A percentile compares a stretch with the other conserved stretches of the same genome.
Evolutionary conservation across 2,797 vertebrate species (phyloP).

Genomic region (Gymnothorax reevesii): DNA sequence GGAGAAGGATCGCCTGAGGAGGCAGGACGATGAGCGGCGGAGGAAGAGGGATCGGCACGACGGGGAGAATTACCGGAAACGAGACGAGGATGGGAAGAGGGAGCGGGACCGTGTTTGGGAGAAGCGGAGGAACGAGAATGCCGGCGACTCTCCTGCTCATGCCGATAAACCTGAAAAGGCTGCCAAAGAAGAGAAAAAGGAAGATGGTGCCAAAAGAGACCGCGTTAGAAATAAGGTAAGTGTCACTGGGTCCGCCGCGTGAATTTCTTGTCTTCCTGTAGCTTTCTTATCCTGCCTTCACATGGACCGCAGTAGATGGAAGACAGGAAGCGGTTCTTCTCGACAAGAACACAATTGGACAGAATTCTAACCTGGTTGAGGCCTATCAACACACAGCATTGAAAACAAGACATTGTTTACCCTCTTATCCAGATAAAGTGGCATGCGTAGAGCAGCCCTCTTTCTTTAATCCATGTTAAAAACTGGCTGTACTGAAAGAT

Average conservation of each 20-base stretch:
- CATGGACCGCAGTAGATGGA: too few species aligned
- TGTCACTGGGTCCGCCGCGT: neutral
- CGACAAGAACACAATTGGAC: too few species aligned
- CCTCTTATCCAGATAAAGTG: too few species aligned
- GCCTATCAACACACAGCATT: too few species aligned
- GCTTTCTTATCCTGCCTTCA: neutral
- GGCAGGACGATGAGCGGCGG: slow-evolving; percentile 89
- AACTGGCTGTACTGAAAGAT: too few species aligned
- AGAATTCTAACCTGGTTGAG: too few species aligned
- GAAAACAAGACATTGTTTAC: too few species aligned
- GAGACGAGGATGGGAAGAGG: slow-evolving; percentile 86
- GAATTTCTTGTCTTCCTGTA: neutral
- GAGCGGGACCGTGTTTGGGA: slow-evolving; percentile 83
- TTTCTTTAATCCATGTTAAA: too few species aligned
- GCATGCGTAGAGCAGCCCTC: too few species aligned
- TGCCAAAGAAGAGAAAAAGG: slow-evolving; percentile 83
- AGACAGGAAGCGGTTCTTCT: too few species aligned
- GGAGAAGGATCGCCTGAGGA: slow-evolving; percentile 83
- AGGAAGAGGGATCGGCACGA: slow-evolving; percentile 89
- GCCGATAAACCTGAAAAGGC: slow-evolving; percentile 76
- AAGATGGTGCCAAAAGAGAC: slow-evolving; percentile 86
- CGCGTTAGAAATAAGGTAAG: slow-evolving; percentile 92
- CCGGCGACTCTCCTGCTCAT: slow-evolving; percentile 68
- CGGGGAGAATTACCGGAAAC: slow-evolving; percentile 86
- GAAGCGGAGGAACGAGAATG: slow-evolving; percentile 81